These are phyloP conservation scores for Trissolcus brochymenae DNA, from an alignment of 2,888 invertebrate genomes.

Conservation along the genomic window DNA sequence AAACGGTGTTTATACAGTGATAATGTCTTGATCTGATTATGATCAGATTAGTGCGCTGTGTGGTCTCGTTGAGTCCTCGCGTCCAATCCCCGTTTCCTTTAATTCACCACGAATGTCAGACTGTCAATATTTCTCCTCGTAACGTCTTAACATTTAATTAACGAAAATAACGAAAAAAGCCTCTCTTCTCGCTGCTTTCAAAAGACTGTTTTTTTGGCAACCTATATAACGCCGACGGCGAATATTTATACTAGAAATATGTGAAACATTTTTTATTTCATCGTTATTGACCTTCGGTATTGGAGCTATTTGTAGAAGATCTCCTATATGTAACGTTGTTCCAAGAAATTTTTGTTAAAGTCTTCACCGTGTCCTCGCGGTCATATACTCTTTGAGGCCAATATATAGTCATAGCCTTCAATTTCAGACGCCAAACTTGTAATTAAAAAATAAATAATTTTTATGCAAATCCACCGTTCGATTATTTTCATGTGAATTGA, in stretches of 20 bases:
- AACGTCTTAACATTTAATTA: slow-evolving; percentile 40
- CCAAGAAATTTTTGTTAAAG: slow-evolving; percentile 46
- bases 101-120: neutral
- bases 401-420: slow-evolving; percentile 45
- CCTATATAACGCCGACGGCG: slow-evolving; percentile 17
- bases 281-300: slow-evolving; percentile 51
- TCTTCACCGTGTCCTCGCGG: slow-evolving; percentile 26
- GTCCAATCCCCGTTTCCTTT: neutral
- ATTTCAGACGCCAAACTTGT: slow-evolving; percentile 27
- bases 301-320: slow-evolving; percentile 51
- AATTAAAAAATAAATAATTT: slow-evolving; percentile 40
- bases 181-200: slow-evolving; percentile 13
- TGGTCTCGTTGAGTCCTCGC: slow-evolving; percentile 18
- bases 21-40: slow-evolving; percentile 46
- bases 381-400: slow-evolving; percentile 39
- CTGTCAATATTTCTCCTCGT: slow-evolving; percentile 33
- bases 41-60: slow-evolving; percentile 38
- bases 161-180: slow-evolving; percentile 39
- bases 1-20: slow-evolving; percentile 29
- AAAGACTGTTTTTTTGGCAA: slow-evolving; percentile 40
- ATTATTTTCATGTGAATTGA: too few relatives aligned
- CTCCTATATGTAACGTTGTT: slow-evolving; percentile 51
- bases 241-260: slow-evolving; percentile 51
- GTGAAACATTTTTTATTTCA: slow-evolving; percentile 49
- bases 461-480: slow-evolving; percentile 4